Evolutionary conservation across 2,797 vertebrate genomes (phyloP).

Genomic region (Hydrophis major): DNA sequence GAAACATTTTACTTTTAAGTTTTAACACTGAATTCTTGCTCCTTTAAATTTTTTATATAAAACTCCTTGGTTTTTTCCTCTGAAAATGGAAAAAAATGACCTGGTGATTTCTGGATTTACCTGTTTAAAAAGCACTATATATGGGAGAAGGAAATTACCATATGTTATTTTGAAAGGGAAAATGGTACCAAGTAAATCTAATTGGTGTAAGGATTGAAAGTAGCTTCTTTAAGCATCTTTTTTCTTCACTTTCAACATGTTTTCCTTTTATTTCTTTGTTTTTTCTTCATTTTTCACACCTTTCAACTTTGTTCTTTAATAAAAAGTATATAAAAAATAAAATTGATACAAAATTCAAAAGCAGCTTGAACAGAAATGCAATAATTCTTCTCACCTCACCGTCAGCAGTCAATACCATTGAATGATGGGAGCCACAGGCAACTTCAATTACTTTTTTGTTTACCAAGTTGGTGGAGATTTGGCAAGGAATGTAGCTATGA

Average conservation of each 20-base stretch:
- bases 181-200: background rate
- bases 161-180: background rate
- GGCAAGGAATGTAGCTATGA: constrained; percentile 85
- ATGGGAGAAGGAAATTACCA: background rate
- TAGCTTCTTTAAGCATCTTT: background rate
- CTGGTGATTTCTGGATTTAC: background rate
- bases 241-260: background rate
- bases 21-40: background rate
- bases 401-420: constrained; percentile 89
- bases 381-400: constrained; percentile 82
- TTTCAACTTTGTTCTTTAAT: background rate
- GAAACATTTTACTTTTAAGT: background rate
- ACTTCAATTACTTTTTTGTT: constrained; percentile 91
- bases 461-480: constrained; percentile 93
- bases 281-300: background rate
- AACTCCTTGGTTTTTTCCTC: background rate
- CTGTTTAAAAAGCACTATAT: background rate
- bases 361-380: constrained; percentile 8
- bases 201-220: background rate
- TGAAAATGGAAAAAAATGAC: background rate
- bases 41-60: background rate
- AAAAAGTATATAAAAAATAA: background rate
- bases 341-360: background rate
- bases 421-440: constrained; percentile 96
- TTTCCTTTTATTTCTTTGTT: background rate